Percentiles rank a stretch among this genome's conserved stretches.
phyloP scores from a whole-genome alignment of 92 coral and sea anemone species.

The Actinernus sp. region DNA sequence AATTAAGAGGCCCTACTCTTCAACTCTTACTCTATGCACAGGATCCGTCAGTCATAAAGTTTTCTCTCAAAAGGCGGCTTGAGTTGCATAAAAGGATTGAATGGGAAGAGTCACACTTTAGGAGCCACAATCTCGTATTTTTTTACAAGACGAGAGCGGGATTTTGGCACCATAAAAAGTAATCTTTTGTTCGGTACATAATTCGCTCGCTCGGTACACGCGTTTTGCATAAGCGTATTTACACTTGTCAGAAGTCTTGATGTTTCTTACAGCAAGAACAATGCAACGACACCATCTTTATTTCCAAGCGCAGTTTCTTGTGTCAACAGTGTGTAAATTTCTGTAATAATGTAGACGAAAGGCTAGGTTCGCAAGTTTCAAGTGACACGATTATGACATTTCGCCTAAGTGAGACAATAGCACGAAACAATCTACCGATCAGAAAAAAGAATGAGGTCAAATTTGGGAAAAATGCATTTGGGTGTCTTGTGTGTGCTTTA shows the following conservation, averaged over 20 bases:
- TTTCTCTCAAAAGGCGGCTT: no score
- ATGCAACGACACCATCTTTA: conserved; percentile 28
- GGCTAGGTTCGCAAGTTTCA: conserved; percentile 7
- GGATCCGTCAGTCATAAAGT: not conserved
- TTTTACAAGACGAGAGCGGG: not conserved
- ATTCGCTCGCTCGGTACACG: conserved; percentile 32
- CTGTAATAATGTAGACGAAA: conserved; percentile 18
- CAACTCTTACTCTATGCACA: not conserved
- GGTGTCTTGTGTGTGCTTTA: not conserved
- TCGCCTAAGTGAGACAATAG: not conserved
- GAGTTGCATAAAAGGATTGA: no score
- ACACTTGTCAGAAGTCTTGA: conserved; percentile 53
- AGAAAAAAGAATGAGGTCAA: not conserved
- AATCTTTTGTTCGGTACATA: conserved; percentile 24
- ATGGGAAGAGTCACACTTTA: not conserved
- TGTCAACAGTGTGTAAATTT: conserved; percentile 51
- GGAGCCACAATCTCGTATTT: not conserved
- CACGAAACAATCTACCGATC: not conserved
- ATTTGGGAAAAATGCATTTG: not conserved
- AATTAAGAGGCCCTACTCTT: not conserved
- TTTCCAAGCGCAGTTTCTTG: conserved; percentile 60
- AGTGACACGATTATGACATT: conserved; percentile 18
- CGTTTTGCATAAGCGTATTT: conserved; percentile 49
- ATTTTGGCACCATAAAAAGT: not conserved
- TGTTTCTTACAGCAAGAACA: conserved; percentile 39